Evolutionary conservation across 2,113 vertebrate genomes (phyloP).

Genomic region (Gavia stellata): DNA sequence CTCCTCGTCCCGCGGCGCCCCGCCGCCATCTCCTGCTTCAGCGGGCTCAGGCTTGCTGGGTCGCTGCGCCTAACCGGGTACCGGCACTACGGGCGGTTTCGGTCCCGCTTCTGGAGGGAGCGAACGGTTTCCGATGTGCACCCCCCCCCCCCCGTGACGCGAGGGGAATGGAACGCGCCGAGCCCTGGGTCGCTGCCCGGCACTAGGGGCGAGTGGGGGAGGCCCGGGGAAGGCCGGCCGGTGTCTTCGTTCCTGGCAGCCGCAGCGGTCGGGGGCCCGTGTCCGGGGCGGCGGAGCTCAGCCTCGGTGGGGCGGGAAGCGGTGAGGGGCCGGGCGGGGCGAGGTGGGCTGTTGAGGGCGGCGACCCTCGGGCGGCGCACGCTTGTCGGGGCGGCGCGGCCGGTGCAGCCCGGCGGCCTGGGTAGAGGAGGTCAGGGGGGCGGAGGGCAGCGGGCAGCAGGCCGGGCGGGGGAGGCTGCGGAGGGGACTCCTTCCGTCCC

Average conservation of each 20-base stretch:
- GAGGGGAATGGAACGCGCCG: background rate
- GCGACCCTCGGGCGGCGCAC: background rate
- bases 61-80: background rate
- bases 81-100: rapidly evolving
- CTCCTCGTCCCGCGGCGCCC: background rate
- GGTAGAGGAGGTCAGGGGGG: background rate
- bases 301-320: background rate
- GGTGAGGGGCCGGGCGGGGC: background rate
- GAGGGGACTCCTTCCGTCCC: rapidly evolving
- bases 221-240: background rate
- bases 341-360: background rate
- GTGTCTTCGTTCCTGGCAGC: background rate
- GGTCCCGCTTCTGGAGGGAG: background rate
- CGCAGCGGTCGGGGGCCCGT: too few species aligned
- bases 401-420: background rate
- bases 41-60: background rate
- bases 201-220: background rate
- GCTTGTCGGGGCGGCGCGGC: background rate
- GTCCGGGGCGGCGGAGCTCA: background rate
- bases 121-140: background rate
- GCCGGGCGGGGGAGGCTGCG: rapidly evolving
- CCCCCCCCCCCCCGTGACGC: background rate
- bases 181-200: background rate
- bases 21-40: background rate
- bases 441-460: too few species aligned